These are phyloP conservation scores for Luidia sarsii DNA, from an alignment of 53 echinoderm and acorn worm genomes.

Conservation along the genomic window DNA sequence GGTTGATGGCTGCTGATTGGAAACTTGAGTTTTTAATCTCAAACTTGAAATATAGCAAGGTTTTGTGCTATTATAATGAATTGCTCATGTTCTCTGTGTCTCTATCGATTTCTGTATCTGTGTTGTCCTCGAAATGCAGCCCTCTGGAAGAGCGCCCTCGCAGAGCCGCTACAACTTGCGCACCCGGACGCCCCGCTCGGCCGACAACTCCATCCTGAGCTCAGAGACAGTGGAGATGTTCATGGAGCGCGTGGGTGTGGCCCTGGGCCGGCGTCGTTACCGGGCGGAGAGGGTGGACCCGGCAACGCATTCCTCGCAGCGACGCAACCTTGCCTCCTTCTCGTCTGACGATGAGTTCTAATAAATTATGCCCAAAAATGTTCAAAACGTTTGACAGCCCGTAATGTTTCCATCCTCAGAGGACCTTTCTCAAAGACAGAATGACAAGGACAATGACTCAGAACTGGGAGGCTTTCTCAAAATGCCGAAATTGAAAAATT, in stretches of 20 bases:
- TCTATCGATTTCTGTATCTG: no score
- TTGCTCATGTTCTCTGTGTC: no score
- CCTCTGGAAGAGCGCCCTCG: background rate
- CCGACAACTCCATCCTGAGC: slow-evolving; percentile 61
- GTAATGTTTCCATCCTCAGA: no score
- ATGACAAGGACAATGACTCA: no score
- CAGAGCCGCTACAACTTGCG: slow-evolving; percentile 73
- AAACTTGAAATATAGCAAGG: background rate
- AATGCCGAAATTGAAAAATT: no score
- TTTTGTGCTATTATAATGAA: no score
- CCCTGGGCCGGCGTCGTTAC: slow-evolving; percentile 6
- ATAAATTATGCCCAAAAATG: no score
- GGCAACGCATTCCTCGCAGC: background rate
- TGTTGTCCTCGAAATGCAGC: no score
- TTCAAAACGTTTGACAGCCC: background rate
- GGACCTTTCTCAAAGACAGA: no score
- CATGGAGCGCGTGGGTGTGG: slow-evolving; percentile 41
- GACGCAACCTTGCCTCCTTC: slow-evolving; percentile 8
- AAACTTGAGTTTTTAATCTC: background rate
- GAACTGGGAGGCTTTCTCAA: background rate
- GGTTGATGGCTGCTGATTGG: no score
- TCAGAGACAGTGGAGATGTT: slow-evolving; percentile 74
- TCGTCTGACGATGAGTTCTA: slow-evolving; percentile 38
- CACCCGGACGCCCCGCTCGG: slow-evolving; percentile 25
- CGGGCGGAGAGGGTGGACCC: slow-evolving; percentile 17